Conservation (phyloP, 2,113 vertebrate species). For the Neomonachus schauinslandi region DNA sequence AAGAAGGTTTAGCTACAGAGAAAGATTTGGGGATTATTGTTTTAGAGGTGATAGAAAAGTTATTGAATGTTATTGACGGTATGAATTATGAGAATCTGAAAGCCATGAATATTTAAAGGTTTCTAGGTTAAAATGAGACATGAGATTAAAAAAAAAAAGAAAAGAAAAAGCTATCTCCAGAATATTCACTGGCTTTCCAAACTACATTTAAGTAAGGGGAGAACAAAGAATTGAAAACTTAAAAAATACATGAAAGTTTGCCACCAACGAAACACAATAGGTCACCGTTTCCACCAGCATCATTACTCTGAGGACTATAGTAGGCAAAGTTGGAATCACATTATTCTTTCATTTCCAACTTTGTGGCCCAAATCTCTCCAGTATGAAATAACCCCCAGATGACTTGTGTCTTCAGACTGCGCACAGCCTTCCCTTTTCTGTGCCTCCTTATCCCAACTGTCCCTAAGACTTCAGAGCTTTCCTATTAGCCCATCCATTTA, state of each 20-base stretch:
- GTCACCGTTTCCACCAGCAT: background rate
- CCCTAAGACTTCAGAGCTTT: background rate
- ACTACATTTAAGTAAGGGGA: background rate
- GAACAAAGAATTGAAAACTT: background rate
- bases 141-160: background rate
- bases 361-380: background rate
- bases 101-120: background rate
- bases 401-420: background rate
- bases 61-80: background rate
- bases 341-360: background rate
- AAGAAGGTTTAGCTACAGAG: background rate
- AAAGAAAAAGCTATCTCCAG: background rate
- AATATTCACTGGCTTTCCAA: background rate
- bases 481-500: accelerated
- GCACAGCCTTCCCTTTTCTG: background rate
- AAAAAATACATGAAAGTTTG: background rate
- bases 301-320: background rate
- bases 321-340: background rate
- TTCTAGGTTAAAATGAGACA: background rate
- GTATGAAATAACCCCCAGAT: background rate
- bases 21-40: background rate
- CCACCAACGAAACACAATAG: background rate
- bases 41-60: background rate
- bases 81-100: background rate
- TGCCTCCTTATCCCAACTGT: accelerated